Evolutionary conservation across 2,888 invertebrate genomes (phyloP).

Genomic region (Macrosiphum euphorbiae): DNA sequence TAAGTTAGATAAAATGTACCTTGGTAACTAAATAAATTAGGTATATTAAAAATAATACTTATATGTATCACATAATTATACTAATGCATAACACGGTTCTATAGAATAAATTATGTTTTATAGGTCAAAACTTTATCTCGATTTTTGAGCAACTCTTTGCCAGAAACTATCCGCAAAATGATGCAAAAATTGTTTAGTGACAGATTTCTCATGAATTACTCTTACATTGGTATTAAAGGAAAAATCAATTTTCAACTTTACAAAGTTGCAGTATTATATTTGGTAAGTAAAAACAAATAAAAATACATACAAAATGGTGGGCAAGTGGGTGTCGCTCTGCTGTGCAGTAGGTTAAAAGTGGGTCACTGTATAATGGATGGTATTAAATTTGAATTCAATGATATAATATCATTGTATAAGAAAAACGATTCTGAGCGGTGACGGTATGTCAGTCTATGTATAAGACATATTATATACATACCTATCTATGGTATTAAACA

Average conservation of each 20-base stretch:
- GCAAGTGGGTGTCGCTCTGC: too few species aligned
- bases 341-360: too few species aligned
- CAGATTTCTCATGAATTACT: not conserved
- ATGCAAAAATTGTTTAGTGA: not conserved
- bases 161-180: not conserved
- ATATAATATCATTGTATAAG: too few species aligned
- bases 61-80: too few species aligned
- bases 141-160: not conserved
- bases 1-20: too few species aligned
- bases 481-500: too few species aligned
- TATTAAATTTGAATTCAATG: too few species aligned
- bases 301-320: not conserved
- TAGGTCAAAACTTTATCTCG: not conserved
- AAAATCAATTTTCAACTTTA: not conserved
- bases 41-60: not conserved
- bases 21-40: not conserved
- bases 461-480: too few species aligned
- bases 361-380: too few species aligned
- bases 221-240: not conserved
- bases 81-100: not conserved
- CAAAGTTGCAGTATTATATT: conserved; percentile 1
- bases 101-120: not conserved
- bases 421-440: too few species aligned
- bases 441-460: too few species aligned
- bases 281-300: not conserved